Base-by-base conservation (phyloP, 2,888 invertebrate genomes). In the Euproctis similis region DNA sequence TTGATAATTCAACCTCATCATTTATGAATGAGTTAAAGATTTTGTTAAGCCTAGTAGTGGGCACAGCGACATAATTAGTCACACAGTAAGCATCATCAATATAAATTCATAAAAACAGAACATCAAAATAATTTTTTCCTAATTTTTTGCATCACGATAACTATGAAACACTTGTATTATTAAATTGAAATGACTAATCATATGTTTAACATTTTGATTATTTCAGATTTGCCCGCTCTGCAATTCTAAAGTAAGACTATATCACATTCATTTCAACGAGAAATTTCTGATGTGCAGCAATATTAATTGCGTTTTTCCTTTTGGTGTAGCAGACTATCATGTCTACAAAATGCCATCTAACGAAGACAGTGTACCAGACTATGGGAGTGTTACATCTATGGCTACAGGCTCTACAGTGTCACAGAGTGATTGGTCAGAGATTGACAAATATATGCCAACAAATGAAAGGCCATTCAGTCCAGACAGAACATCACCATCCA, bases 241-340 rank as follows among this genome's bases (percentile, higher is more conserved):
- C 41, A 46, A 48, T 6, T 56, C 62, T 2, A 37, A 48, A 25
- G 38, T 75, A 2, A 53, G 53, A 19, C 32, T 58, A 1, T 76
- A 59, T 35, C 66, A 60, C 24, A 55, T 81, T 11, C 67, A 74
- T 31, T 62, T 59, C 9, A 53, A 61, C 33, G 65, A 75, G 18
- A 70, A 70, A 45, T 31, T 80, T 9, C 28, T 61, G 1, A 70
- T 80, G 70, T 82, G 81, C 39, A 65, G 68, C 26, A 74, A 78
- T 26, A 26, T 39, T 0, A 39, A 51, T 2, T 82, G 81, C 33
- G 62, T 63, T 1, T 81, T 58, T 36, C 80, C 80, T 8, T 80
- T 74, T 43, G 72, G 67, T 0, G 46, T 59, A 24, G 63, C 68
- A 19, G 61, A 73, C 0, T 26, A 71, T 1, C 50, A 65, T 14